Conservation (phyloP, 2,888 invertebrate species). For the Cylloceria caligata region DNA sequence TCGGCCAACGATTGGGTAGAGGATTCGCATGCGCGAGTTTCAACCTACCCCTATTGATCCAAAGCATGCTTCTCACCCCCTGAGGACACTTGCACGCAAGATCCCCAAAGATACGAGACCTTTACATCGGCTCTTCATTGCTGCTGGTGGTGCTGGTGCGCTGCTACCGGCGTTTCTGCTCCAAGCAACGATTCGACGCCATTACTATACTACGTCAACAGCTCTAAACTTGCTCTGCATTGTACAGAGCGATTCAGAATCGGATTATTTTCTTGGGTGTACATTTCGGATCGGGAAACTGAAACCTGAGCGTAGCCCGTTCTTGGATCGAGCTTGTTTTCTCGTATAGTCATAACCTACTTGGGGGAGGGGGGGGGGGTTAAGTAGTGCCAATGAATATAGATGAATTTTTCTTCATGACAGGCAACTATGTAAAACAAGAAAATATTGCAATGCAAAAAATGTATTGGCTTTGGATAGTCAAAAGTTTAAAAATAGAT, state of each 20-base stretch:
- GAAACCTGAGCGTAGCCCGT: background rate
- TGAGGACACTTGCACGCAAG: constrained; percentile 80
- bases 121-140: constrained; percentile 72
- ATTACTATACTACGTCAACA: constrained; percentile 60
- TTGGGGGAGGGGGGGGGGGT: no score
- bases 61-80: constrained; percentile 69
- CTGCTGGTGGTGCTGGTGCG: constrained; percentile 61
- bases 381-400: background rate
- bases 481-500: background rate
- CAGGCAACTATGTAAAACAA: no score
- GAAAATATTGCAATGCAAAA: background rate
- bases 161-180: constrained; percentile 66
- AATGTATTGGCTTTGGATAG: background rate
- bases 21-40: constrained; percentile 78
- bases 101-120: constrained; percentile 79
- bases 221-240: constrained; percentile 30
- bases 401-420: background rate
- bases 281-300: background rate
- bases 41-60: constrained; percentile 81
- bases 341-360: background rate
- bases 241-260: constrained; percentile 32
- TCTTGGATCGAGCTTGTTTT: background rate
- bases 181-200: constrained; percentile 67
- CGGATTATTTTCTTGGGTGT: background rate
- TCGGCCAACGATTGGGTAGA: constrained; percentile 77